These are phyloP conservation scores for Abrostola tripartita DNA, from an alignment of 2,888 invertebrate species.

Conservation along the genomic window DNA sequence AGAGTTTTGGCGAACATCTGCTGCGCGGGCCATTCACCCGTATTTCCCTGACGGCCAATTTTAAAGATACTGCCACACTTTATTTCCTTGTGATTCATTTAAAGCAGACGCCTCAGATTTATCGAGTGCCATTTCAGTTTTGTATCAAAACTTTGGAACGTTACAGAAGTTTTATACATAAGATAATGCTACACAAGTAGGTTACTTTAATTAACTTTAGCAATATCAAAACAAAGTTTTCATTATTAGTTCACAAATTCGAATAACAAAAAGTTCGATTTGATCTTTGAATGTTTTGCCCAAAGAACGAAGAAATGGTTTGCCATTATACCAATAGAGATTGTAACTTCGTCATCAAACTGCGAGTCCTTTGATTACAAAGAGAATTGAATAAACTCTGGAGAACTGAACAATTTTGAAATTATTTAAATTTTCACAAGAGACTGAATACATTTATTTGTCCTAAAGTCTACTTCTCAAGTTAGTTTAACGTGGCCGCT, in stretches of 20 bases:
- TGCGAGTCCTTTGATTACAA: slow-evolving; percentile 34
- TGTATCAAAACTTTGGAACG: slow-evolving; percentile 32
- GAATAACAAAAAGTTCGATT: slow-evolving; percentile 28
- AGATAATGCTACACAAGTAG: slow-evolving; percentile 2
- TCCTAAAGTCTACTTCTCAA: slow-evolving; percentile 2
- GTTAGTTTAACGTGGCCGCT: slow-evolving; percentile 7
- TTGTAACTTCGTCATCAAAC: slow-evolving; percentile 39
- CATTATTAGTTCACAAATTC: slow-evolving; percentile 14
- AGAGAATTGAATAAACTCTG: slow-evolving; percentile 36
- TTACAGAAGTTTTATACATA: not conserved
- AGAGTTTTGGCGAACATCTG: slow-evolving; percentile 46
- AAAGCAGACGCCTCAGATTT: slow-evolving; percentile 54
- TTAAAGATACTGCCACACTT: slow-evolving; percentile 60
- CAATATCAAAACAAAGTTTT: slow-evolving; percentile 11
- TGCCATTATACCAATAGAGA: slow-evolving; percentile 28
- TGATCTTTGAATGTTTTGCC: slow-evolving; percentile 11
- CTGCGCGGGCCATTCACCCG: slow-evolving; percentile 47
- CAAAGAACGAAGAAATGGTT: slow-evolving; percentile 14
- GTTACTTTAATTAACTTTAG: slow-evolving; percentile 7
- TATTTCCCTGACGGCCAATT: slow-evolving; percentile 65
- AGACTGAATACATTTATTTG: slow-evolving; percentile 18
- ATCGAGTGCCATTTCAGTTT: slow-evolving; percentile 49
- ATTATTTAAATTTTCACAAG: slow-evolving; percentile 29
- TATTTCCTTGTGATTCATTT: slow-evolving; percentile 58
- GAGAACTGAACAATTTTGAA: slow-evolving; percentile 19